These are phyloP conservation scores for Chalcis sispes DNA, from an alignment of 2,888 invertebrate genomes.

Conservation along the genomic window DNA sequence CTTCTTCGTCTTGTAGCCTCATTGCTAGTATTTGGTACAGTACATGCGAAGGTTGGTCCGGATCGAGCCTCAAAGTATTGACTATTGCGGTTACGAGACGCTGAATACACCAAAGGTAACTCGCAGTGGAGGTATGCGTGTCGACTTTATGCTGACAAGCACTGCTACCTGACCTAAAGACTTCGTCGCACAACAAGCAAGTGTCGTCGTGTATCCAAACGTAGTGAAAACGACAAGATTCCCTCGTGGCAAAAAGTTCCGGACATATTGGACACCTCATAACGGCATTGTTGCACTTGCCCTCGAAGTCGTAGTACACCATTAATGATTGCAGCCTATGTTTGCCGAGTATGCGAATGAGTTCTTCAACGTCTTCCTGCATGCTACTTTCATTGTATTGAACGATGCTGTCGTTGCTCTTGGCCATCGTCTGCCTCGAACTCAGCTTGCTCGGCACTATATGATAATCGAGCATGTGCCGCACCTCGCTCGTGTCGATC, in stretches of 20 bases:
- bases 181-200: slow-evolving; percentile 64
- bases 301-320: slow-evolving; percentile 60
- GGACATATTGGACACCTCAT: slow-evolving; percentile 59
- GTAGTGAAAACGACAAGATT: slow-evolving; percentile 62
- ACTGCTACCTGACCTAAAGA: slow-evolving; percentile 58
- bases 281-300: slow-evolving; percentile 47
- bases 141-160: slow-evolving; percentile 63
- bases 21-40: slow-evolving; percentile 41
- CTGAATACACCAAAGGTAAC: slow-evolving; percentile 65
- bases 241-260: slow-evolving; percentile 54
- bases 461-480: slow-evolving; percentile 64
- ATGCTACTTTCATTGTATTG: slow-evolving; percentile 46
- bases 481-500: slow-evolving; percentile 58
- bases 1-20: slow-evolving; percentile 39
- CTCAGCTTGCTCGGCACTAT: slow-evolving; percentile 53
- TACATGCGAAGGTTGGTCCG: slow-evolving; percentile 42
- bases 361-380: slow-evolving; percentile 60
- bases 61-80: slow-evolving; percentile 38
- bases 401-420: slow-evolving; percentile 18
- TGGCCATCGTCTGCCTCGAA: slow-evolving; percentile 2
- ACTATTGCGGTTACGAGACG: slow-evolving; percentile 58
- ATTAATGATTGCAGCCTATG: slow-evolving; percentile 60
- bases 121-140: slow-evolving; percentile 61
- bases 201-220: slow-evolving; percentile 62
- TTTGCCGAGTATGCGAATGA: slow-evolving; percentile 59